These are phyloP conservation scores for Falco concolor DNA, from an alignment of 2,797 vertebrate genomes.

Conservation along the genomic window DNA sequence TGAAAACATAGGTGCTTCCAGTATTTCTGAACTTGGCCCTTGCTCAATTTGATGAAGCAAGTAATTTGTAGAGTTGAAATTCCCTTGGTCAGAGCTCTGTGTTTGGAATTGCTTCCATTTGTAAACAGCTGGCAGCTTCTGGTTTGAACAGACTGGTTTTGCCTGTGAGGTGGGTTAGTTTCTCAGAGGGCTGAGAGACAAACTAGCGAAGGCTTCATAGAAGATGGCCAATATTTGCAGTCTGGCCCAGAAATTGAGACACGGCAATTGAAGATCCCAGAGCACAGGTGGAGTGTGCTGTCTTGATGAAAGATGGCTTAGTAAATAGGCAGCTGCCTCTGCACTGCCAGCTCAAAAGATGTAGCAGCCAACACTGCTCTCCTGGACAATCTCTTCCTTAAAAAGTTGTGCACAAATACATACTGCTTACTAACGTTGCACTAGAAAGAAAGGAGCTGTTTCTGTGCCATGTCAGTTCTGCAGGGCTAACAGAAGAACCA, in stretches of 20 bases:
- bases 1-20: neutral
- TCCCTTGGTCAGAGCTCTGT: neutral
- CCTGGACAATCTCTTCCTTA: neutral
- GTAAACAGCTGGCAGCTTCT: neutral
- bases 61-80: neutral
- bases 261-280: neutral
- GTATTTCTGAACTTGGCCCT: neutral
- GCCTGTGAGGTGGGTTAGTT: neutral
- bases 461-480: neutral
- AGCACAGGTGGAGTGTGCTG: neutral
- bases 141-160: neutral
- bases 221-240: neutral
- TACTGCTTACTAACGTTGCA: neutral
- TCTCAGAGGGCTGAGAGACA: neutral
- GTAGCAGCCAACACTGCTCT: neutral
- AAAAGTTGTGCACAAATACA: neutral
- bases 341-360: neutral
- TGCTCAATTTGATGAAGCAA: neutral
- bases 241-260: neutral
- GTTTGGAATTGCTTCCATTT: neutral
- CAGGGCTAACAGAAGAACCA: neutral
- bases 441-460: neutral
- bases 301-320: neutral
- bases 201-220: neutral
- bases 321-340: neutral